Conservation (phyloP, 35 echinoderm and acorn worm genomes). For the Strongylocentrotus purpuratus region DNA sequence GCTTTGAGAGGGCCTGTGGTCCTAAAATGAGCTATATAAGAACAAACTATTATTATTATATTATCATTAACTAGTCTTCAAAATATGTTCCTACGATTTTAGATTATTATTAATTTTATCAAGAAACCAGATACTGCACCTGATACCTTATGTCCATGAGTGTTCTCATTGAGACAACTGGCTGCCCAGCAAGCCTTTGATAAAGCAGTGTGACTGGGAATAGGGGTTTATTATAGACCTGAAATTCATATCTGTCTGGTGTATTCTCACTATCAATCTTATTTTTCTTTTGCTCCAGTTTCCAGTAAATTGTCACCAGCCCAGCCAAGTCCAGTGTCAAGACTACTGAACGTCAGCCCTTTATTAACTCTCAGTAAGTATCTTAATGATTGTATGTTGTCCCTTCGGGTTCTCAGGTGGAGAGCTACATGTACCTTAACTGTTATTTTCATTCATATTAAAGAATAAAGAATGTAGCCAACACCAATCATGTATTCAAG, state of each 20-base stretch:
- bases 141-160: neutral
- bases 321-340: neutral
- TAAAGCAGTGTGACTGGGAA: neutral
- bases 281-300: neutral
- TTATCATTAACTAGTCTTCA: neutral
- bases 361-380: conserved; percentile 19
- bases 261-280: neutral
- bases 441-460: neutral
- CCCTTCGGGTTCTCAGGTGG: neutral
- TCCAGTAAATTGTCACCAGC: conserved; percentile 13
- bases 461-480: neutral
- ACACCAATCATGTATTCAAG: no score
- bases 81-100: no score
- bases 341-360: conserved; percentile 23
- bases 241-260: no score
- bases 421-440: neutral
- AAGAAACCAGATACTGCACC: no score
- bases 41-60: no score
- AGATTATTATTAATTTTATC: no score
- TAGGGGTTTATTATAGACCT: neutral
- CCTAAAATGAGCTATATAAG: no score
- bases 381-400: neutral
- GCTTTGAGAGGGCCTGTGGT: no score
- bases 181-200: neutral
- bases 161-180: neutral